A percentile compares a stretch with the other conserved stretches of the same genome.
Evolutionary conservation across 2,888 invertebrate genomes (phyloP).

Genomic region (Elgonia sp.): DNA sequence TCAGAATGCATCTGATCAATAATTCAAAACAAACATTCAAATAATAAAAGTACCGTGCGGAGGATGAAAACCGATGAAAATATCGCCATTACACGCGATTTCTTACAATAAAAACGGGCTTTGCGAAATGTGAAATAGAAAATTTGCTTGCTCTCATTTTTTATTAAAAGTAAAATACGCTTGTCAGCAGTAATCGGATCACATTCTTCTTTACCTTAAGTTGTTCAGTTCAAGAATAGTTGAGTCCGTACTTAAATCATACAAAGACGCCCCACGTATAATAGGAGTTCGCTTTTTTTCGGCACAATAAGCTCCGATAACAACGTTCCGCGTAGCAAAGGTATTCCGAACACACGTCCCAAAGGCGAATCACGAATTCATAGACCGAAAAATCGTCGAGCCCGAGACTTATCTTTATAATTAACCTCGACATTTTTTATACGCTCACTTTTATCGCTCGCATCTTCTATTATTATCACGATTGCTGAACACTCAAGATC

Average conservation of each 20-base stretch:
- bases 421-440: slow-evolving; percentile 43
- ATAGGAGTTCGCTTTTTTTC: slow-evolving; percentile 47
- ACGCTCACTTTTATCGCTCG: slow-evolving; percentile 19
- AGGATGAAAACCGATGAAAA: slow-evolving; percentile 31
- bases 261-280: slow-evolving; percentile 60
- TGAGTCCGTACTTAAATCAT: slow-evolving; percentile 42
- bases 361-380: slow-evolving; percentile 38
- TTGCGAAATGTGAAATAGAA: slow-evolving; percentile 56
- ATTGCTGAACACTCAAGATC: slow-evolving; percentile 56
- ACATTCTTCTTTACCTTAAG: slow-evolving; percentile 55
- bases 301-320: slow-evolving; percentile 60
- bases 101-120: slow-evolving; percentile 54
- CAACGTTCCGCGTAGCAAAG: slow-evolving; percentile 30
- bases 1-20: slow-evolving; percentile 21
- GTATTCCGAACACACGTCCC: background rate
- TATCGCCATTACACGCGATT: background rate
- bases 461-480: slow-evolving; percentile 61
- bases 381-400: slow-evolving; percentile 32
- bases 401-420: slow-evolving; percentile 31
- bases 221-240: slow-evolving; percentile 59
- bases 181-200: slow-evolving; percentile 71
- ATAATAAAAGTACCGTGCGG: slow-evolving; percentile 21
- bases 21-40: slow-evolving; percentile 51
- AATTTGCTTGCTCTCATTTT: slow-evolving; percentile 54
- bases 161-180: slow-evolving; percentile 59